Conservation (phyloP, 2,113 vertebrate genomes). For the Xiphophorus hellerii region DNA sequence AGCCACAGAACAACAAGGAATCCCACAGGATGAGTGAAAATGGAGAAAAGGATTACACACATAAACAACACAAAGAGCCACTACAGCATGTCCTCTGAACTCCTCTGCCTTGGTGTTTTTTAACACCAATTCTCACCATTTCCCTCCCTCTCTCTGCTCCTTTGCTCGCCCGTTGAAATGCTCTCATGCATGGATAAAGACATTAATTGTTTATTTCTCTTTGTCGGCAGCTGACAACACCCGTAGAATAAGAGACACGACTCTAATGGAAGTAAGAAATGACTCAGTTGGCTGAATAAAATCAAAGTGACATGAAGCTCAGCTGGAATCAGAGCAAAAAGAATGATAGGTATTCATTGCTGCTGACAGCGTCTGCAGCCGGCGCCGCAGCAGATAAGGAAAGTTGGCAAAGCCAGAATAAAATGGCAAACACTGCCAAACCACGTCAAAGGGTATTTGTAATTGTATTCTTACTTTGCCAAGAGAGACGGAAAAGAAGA, state of each 20-base stretch:
- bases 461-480: neutral
- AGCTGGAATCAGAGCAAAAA: neutral
- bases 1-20: constrained; percentile 5
- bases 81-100: constrained; percentile 19
- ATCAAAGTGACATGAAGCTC: neutral
- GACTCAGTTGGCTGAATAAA: neutral
- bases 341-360: neutral
- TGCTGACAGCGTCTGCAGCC: neutral
- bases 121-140: neutral
- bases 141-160: neutral
- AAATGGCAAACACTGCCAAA: neutral
- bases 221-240: neutral
- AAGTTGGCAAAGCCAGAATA: neutral
- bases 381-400: neutral
- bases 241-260: neutral
- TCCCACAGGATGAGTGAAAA: constrained; percentile 32
- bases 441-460: neutral
- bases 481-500: neutral
- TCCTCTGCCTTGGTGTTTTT: neutral
- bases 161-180: neutral
- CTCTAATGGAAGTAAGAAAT: neutral
- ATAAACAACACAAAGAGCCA: constrained; percentile 55
- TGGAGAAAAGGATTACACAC: constrained; percentile 33
- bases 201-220: neutral
- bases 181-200: neutral